These are phyloP conservation scores for Triplophysa siluroides DNA, from an alignment of 2,113 vertebrate species.

Conservation along the genomic window DNA sequence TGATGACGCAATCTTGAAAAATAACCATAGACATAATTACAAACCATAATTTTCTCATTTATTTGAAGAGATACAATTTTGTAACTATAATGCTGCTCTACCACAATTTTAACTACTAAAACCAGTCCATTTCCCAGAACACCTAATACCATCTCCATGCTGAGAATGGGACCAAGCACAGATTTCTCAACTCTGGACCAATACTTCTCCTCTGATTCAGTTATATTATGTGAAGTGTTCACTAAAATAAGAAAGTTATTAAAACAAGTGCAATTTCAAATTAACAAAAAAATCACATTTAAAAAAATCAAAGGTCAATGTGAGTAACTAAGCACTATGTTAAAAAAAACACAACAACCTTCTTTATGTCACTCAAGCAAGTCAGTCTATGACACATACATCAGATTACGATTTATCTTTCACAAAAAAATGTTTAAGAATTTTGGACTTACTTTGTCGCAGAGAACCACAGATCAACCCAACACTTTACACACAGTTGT, in stretches of 20 bases:
- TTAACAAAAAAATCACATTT: background rate
- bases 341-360: background rate
- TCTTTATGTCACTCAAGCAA: too few relatives aligned
- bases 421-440: too few relatives aligned
- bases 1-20: background rate
- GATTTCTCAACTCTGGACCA: conserved; percentile 62
- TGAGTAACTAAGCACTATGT: background rate
- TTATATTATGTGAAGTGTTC: conserved; percentile 60
- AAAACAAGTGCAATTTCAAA: background rate
- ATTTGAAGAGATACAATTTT: background rate
- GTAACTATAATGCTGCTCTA: conserved; percentile 39
- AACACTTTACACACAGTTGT: background rate
- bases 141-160: conserved; percentile 67
- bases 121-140: conserved; percentile 68
- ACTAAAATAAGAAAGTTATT: conserved; percentile 55
- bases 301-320: background rate
- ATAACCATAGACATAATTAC: background rate
- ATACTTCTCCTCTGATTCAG: conserved; percentile 33
- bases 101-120: conserved; percentile 69
- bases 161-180: conserved; percentile 64
- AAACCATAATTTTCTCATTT: too few relatives aligned
- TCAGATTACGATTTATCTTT: background rate
- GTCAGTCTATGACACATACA: background rate
- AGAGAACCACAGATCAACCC: background rate
- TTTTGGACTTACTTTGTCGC: conserved; percentile 51